phyloP scores from a whole-genome alignment of 2,113 vertebrate genomes.

The Petaurus breviceps region DNA sequence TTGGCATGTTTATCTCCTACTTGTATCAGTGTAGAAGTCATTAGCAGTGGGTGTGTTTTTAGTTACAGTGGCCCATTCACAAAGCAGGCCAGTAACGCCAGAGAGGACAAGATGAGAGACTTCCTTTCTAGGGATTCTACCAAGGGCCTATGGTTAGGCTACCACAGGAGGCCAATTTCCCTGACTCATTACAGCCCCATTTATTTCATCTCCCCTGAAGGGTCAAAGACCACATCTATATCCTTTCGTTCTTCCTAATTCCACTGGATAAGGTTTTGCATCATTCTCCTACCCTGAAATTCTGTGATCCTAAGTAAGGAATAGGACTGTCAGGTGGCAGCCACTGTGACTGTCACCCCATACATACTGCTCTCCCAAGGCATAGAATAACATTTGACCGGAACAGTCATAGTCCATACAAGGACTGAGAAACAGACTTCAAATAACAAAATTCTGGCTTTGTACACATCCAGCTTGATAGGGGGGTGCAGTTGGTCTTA shows the following conservation, averaged over 20 bases:
- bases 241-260: neutral
- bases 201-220: neutral
- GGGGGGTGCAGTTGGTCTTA: neutral
- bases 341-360: neutral
- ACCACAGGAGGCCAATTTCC: neutral
- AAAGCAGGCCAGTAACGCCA: conserved; percentile 41
- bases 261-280: neutral
- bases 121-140: neutral
- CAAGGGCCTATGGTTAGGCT: neutral
- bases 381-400: neutral
- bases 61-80: conserved; percentile 64
- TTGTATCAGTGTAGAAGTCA: conserved; percentile 46
- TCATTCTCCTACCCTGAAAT: neutral
- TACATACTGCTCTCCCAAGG: neutral
- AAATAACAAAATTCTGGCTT: neutral
- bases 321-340: neutral
- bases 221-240: neutral
- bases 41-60: conserved; percentile 69
- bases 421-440: neutral
- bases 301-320: neutral
- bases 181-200: neutral
- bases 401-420: neutral
- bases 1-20: neutral
- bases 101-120: neutral
- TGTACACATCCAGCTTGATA: neutral